Conservation (phyloP, 2,888 invertebrate genomes). For the Tineola bisselliella region DNA sequence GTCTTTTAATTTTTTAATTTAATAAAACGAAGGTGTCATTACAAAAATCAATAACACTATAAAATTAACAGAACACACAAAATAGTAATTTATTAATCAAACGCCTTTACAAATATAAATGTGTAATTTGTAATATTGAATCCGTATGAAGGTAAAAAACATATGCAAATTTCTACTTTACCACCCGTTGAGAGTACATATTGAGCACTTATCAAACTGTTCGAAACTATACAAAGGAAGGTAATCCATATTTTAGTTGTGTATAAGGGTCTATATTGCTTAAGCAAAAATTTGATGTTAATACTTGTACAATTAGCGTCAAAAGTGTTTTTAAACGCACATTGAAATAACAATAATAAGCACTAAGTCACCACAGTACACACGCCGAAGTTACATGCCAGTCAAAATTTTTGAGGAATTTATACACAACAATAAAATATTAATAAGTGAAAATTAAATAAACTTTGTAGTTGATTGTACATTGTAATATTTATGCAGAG, state of each 20-base stretch:
- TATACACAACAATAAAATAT: no score
- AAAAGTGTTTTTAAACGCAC: not conserved
- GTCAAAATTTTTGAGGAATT: no score
- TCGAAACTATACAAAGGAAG: not conserved
- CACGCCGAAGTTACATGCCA: no score
- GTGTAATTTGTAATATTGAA: conserved; percentile 10
- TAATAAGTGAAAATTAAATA: not conserved
- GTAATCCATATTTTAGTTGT: not conserved
- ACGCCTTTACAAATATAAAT: not conserved
- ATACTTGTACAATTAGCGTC: not conserved
- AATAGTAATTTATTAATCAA: conserved; percentile 6
- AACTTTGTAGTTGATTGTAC: not conserved
- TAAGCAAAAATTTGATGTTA: not conserved
- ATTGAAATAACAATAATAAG: no score
- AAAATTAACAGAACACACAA: not conserved
- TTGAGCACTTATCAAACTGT: not conserved
- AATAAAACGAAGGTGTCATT: no score
- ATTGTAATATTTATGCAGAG: not conserved
- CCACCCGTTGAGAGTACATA: conserved; percentile 8
- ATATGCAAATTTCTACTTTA: not conserved
- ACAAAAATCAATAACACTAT: not conserved
- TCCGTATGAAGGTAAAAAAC: not conserved
- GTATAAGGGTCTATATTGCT: not conserved
- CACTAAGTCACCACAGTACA: no score
- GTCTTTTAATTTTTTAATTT: no score